Percentiles rank a stretch among this genome's conserved stretches.
Evolutionary conservation across 2,113 vertebrate genomes (phyloP).

Genomic region (Amblyornis subalaris): DNA sequence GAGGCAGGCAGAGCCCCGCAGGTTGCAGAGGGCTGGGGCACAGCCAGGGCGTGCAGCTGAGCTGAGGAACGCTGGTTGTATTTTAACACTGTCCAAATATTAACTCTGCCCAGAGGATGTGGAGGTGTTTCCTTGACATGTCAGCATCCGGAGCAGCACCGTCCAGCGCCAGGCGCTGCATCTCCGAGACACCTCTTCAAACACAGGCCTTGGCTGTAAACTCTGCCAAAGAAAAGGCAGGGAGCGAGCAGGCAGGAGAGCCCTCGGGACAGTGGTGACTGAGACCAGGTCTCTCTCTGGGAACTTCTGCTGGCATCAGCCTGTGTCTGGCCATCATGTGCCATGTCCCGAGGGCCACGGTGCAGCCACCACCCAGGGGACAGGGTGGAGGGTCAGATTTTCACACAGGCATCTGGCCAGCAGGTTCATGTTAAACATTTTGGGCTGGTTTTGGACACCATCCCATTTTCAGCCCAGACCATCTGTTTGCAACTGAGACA

Average conservation of each 20-base stretch:
- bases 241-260: neutral
- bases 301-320: neutral
- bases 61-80: fast-evolving
- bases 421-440: neutral
- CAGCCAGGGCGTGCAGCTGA: neutral
- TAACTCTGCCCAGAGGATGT: neutral
- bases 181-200: neutral
- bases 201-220: fast-evolving
- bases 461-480: neutral
- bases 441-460: neutral
- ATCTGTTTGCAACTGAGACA: neutral
- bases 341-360: no score
- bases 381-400: no score
- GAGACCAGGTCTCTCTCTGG: fast-evolving
- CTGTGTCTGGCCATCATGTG: no score
- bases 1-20: neutral
- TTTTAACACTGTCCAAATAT: neutral
- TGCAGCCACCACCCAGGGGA: neutral
- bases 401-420: neutral
- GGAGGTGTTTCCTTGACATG: neutral
- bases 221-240: fast-evolving
- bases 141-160: neutral
- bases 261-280: fast-evolving
- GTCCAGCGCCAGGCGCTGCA: fast-evolving
- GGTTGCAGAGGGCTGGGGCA: neutral